Evolutionary conservation across 2,113 vertebrate genomes (phyloP).

Genomic region (Girardinichthys multiradiatus): DNA sequence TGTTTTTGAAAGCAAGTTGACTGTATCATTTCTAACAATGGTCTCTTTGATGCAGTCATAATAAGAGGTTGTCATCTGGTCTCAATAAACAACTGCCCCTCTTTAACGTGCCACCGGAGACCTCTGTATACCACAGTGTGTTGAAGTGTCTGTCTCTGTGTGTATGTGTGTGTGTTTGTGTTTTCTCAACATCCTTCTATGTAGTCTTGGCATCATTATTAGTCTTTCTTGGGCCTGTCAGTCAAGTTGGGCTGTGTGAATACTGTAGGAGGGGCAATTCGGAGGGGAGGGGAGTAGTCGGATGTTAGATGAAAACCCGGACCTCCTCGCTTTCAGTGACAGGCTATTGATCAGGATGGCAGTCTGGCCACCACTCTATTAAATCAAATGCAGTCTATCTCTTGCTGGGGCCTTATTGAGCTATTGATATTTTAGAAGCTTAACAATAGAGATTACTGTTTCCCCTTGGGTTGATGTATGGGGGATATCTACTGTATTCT

Average conservation of each 20-base stretch:
- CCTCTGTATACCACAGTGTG: not conserved
- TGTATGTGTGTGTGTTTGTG: not conserved
- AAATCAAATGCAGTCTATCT: conserved; percentile 62
- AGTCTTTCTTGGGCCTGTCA: conserved; percentile 29
- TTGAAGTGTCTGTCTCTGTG: no score
- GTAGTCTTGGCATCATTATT: conserved; percentile 29
- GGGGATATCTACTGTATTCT: conserved; percentile 16
- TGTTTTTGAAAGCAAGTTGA: conserved; percentile 20
- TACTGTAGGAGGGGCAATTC: conserved; percentile 6
- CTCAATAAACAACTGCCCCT: conserved; percentile 19
- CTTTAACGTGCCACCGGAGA: conserved; percentile 16
- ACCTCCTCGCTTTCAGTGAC: conserved; percentile 53
- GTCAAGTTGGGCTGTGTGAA: conserved; percentile 28
- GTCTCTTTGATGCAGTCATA: conserved; percentile 24
- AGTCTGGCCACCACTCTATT: conserved; percentile 61
- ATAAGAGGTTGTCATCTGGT: conserved; percentile 20
- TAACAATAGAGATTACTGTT: conserved; percentile 46
- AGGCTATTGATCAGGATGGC: conserved; percentile 66
- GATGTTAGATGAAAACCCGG: conserved; percentile 52
- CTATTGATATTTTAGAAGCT: conserved; percentile 44
- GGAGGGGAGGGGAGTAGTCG: conserved; percentile 27
- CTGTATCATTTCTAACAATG: conserved; percentile 19
- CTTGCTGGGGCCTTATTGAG: conserved; percentile 50
- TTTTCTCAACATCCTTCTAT: conserved; percentile 24
- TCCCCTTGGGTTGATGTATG: conserved; percentile 22